Evolutionary conservation across 2,797 vertebrate genomes (phyloP), one percentile per base, ranked within the genome.

Genomic region (Melopsittacus undulatus): DNA sequence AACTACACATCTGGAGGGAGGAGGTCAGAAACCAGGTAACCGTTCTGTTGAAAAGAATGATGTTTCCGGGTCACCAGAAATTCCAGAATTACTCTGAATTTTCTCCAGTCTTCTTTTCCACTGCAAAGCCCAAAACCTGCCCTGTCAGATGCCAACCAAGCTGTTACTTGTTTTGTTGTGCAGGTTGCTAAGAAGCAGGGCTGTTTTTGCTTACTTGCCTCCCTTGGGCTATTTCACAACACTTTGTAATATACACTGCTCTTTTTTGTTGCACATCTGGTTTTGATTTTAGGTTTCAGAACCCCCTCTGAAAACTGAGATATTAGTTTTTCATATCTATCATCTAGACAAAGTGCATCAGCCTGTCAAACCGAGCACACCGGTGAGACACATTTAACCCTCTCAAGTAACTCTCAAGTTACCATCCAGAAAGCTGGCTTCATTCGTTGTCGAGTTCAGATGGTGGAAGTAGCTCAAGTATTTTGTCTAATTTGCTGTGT

Each of bases 121-220:
- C 48, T 93, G 94, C 83, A 95, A 90, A 97, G 92, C 95, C 91
- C 89, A 80, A 98, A 98, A 98, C 98, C 98, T 97, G 98, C 97
- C 98, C 97, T 17, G 94, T 98, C 95, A 92, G 91, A 96, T 97
- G 97, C 98, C 97, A 98, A 90, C 94, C 82, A 97, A 98, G 98
- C 97, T 93, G 97, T 96, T 83, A 94, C 97, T 97, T 98, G 98
- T 99, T 99, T 99, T 99, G 98, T 98, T 99, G 98, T 98, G 96
- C n/a, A 75, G 2, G 98, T 98, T 97, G 98, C 99, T 97, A 98
- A 98, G 99, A 97, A 98, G 99, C 99, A 7, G 96, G 97, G 95
- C 98, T 99, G 99, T 98, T 99, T 99, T 99, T 98, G 98, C 99
- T 99, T 99, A 99, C 98, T 98, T 98, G 97, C 98, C 98, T 98